phyloP scores from a whole-genome alignment of 2,797 vertebrate species.

The Hipposideros larvatus region DNA sequence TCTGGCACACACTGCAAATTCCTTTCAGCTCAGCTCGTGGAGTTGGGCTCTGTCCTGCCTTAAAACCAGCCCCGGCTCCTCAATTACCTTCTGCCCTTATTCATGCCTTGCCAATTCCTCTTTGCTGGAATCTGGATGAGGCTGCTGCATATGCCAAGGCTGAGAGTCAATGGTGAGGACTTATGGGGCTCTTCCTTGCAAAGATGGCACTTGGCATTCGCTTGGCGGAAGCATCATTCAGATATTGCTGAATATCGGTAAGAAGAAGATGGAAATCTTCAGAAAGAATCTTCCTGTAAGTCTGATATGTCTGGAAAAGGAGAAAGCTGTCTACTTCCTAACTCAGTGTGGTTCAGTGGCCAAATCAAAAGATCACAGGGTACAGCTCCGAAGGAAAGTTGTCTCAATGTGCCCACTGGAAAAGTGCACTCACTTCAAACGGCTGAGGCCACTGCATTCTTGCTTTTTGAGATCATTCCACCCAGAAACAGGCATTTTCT shows the following conservation, averaged over 20 bases:
- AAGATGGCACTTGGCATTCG: neutral
- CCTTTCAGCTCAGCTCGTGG: slow-evolving; percentile 69
- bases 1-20: slow-evolving; percentile 62
- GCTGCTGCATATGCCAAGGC: slow-evolving; percentile 60
- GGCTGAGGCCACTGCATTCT: neutral
- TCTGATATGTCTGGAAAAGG: neutral
- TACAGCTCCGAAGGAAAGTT: neutral
- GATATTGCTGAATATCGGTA: neutral
- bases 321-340: neutral
- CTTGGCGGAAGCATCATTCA: neutral
- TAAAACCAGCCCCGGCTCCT: slow-evolving; percentile 68
- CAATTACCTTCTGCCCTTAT: slow-evolving; percentile 73
- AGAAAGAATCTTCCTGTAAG: neutral
- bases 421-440: neutral
- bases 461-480: neutral
- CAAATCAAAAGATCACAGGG: neutral
- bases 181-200: neutral
- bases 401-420: neutral
- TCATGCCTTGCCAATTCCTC: slow-evolving; percentile 67
- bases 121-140: slow-evolving; percentile 75
- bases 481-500: neutral
- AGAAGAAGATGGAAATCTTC: neutral
- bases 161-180: slow-evolving; percentile 33
- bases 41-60: slow-evolving; percentile 72
- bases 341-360: neutral